Evolutionary conservation across 2,888 invertebrate genomes (phyloP), one percentile per base, ranked within the genome.

Genomic region (Leistus spinibarbis): DNA sequence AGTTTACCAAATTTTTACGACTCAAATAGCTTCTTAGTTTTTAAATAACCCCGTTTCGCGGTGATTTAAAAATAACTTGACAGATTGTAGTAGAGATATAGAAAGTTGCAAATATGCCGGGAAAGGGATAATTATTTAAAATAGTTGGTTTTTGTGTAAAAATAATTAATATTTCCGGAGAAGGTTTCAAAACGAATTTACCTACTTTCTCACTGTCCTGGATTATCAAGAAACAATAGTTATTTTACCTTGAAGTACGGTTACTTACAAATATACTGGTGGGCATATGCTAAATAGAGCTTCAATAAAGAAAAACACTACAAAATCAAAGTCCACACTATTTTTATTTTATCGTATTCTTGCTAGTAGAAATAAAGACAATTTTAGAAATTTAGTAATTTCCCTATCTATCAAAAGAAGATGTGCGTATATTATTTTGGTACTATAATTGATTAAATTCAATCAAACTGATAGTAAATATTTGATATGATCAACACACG

Each of bases 161-260:
- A 60, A 60, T 20, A 20, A 60, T 10, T 60, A 60, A 19, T 60
- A 22, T 60, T 60, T 60, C 60, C 60, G 60, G 17, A 19, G 60
- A 60, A 60, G 60, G 19, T 17, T 40, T 1, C 3, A 22, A 60
- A 20, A 17, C 60, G 60, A 60, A 60, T 60, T 60, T 60, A 60
- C 60, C 60, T 60, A 60, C 60, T 60, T 60, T 60, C 60, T 60
- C 60, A 60, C 17, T 20, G 20, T 60, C 19, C 10, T 60, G 22
- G 7, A 53, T 60, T 60, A 22, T 60, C 13, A 60, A 60, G 60
- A 60, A 40, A 60, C 60, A 60, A 60, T 60, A 60, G 60, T 60
- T 60, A 60, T 19, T n/a, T 60, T 22, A 60, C 60, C 60, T 60
- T 60, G 60, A 60, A 60, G 20, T 40, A 40, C 40, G 10, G 40